Percentiles rank a stretch among this genome's conserved stretches.
Conservation (phyloP, 2,797 vertebrate species). For the Apogon talboti region DNA sequence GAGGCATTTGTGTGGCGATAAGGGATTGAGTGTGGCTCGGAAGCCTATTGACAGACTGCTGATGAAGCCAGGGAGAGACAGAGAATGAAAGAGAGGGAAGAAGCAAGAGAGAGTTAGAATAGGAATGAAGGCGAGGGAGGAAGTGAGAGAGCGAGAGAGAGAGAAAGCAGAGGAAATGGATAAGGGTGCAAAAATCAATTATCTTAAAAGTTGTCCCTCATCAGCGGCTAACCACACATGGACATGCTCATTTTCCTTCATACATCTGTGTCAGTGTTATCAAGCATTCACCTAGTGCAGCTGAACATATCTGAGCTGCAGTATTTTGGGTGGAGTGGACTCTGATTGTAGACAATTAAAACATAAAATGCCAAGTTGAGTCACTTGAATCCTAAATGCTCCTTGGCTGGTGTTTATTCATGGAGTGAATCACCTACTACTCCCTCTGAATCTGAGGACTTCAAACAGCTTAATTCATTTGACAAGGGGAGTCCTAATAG, state of each 20-base stretch:
- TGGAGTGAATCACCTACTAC: slow-evolving; percentile 63
- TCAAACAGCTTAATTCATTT: slow-evolving; percentile 68
- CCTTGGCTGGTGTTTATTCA: slow-evolving; percentile 74
- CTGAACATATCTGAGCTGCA: slow-evolving; percentile 31
- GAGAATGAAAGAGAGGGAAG: slow-evolving; percentile 28
- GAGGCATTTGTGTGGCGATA: slow-evolving; percentile 83
- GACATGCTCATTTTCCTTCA: slow-evolving; percentile 24
- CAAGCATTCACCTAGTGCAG: slow-evolving; percentile 41
- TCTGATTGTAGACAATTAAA: slow-evolving; percentile 74
- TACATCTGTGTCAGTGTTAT: slow-evolving; percentile 40
- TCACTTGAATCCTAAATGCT: slow-evolving; percentile 75
- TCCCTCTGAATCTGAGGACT: slow-evolving; percentile 66
- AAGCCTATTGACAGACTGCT: slow-evolving; percentile 85
- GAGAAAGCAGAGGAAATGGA: slow-evolving; percentile 81
- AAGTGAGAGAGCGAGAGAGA: slow-evolving; percentile 48
- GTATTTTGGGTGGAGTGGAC: slow-evolving; percentile 65
- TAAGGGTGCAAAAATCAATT: slow-evolving; percentile 84
- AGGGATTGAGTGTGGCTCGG: slow-evolving; percentile 76
- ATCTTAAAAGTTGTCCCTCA: slow-evolving; percentile 81
- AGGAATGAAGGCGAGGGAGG: no score
- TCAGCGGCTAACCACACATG: slow-evolving; percentile 62
- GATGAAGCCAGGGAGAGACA: slow-evolving; percentile 78
- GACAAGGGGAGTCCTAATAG: slow-evolving; percentile 58
- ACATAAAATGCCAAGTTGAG: slow-evolving; percentile 80
- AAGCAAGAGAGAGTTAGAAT: slow-evolving; percentile 52